Percentiles rank a stretch among this genome's conserved stretches.
Evolutionary conservation across 2,888 invertebrate species (phyloP).

Genomic region (Aleiodes leptofemur): DNA sequence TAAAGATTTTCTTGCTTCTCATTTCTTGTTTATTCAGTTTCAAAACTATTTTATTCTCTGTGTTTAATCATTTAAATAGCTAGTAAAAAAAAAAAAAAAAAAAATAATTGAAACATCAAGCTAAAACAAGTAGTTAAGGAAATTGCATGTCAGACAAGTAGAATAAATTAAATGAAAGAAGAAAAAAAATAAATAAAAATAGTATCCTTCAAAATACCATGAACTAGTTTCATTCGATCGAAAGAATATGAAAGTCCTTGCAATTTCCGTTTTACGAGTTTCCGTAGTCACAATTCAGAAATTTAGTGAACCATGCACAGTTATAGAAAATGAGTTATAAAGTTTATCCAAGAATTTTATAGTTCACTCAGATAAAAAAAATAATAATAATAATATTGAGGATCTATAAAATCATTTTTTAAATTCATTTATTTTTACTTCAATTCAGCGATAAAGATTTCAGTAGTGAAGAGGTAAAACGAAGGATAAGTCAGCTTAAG

Average conservation of each 20-base stretch:
- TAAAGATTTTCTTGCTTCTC: neutral
- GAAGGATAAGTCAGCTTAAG: no score
- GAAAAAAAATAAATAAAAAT: neutral
- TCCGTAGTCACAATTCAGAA: neutral
- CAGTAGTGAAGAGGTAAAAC: no score
- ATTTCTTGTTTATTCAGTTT: slow-evolving; percentile 12
- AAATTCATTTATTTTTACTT: no score
- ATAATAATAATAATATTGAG: no score
- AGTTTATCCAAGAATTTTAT: no score
- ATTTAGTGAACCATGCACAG: neutral
- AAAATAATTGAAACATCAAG: neutral
- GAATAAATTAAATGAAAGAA: neutral
- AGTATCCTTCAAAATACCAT: neutral
- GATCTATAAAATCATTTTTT: no score
- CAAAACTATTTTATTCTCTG: slow-evolving; percentile 9
- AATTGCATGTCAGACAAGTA: slow-evolving; percentile 2
- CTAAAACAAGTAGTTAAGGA: neutral
- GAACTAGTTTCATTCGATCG: no score
- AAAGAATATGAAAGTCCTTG: neutral
- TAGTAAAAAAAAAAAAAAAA: neutral
- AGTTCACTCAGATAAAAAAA: no score
- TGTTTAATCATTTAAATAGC: slow-evolving; percentile 32
- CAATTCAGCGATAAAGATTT: no score
- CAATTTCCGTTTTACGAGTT: neutral
- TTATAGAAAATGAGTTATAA: neutral